Conservation (phyloP, 2,113 vertebrate genomes). For the Sceloporus tristichus region DNA sequence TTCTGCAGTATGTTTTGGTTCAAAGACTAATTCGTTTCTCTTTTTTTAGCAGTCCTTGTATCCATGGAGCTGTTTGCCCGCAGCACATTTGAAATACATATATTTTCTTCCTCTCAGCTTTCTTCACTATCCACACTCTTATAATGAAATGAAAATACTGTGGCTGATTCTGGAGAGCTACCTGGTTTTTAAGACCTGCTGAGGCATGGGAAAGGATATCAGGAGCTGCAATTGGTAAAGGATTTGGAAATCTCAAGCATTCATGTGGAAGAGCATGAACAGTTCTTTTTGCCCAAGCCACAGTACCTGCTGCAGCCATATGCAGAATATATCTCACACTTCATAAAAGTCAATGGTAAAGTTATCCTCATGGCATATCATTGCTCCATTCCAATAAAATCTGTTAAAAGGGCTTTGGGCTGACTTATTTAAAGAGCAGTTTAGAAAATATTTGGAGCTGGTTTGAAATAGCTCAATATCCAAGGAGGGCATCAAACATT, state of each 20-base stretch:
- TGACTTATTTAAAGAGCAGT: conserved; percentile 47
- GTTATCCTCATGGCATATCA: background rate
- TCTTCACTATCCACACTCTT: no score
- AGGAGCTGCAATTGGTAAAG: background rate
- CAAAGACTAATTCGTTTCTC: no score
- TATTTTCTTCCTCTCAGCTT: no score
- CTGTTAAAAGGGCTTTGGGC: conserved; percentile 48
- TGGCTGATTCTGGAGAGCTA: no score
- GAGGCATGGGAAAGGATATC: background rate
- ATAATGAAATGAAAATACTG: no score
- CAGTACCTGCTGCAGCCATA: rapidly evolving
- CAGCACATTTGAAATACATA: no score
- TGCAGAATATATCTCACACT: background rate
- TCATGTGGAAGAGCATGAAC: background rate
- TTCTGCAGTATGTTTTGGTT: no score
- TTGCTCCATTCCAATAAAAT: conserved; percentile 45
- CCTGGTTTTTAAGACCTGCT: no score
- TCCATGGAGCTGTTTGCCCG: no score
- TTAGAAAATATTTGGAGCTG: conserved; percentile 53
- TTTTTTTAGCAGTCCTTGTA: no score
- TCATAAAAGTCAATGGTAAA: conserved; percentile 50
- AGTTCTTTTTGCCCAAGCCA: background rate
- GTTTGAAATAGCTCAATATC: conserved; percentile 55
- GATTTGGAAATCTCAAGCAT: background rate
- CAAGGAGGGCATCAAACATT: conserved; percentile 33